phyloP scores from a whole-genome alignment of 2,113 vertebrate species.

The Anser brachyrhynchus region DNA sequence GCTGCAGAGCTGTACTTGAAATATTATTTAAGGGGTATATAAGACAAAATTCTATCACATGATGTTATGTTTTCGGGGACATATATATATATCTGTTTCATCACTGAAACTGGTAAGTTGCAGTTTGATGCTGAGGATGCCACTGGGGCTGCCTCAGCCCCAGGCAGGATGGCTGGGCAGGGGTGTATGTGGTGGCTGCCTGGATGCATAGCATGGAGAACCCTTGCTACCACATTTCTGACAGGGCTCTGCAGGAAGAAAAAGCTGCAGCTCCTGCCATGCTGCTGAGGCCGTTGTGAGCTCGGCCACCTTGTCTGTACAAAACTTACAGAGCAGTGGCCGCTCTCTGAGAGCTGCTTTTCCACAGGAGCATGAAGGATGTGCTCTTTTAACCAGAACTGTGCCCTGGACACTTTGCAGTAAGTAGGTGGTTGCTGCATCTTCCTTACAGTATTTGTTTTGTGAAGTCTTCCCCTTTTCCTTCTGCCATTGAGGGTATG shows the following conservation, averaged over 20 bases:
- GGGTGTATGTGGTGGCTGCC: not conserved
- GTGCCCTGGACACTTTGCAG: accelerated
- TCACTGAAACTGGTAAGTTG: not conserved
- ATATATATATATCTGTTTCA: not conserved
- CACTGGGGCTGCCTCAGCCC: not conserved
- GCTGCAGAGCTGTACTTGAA: not conserved
- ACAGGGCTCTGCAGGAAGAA: not conserved
- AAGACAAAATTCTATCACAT: not conserved
- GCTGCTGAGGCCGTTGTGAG: not conserved
- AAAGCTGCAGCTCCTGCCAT: not conserved
- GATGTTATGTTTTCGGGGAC: not conserved
- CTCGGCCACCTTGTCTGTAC: not conserved
- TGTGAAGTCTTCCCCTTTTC: not conserved
- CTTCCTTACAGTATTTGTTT: not conserved
- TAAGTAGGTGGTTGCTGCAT: not conserved
- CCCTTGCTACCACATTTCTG: accelerated
- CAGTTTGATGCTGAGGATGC: not conserved
- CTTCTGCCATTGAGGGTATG: not conserved
- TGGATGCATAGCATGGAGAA: accelerated
- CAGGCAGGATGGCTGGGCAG: not conserved
- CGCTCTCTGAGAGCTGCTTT: not conserved
- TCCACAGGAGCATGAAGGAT: not conserved
- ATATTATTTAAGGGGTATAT: not conserved
- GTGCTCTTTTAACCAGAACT: not conserved
- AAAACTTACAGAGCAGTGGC: not conserved